These are phyloP conservation scores for Nematopogon swammerdamellus DNA, from an alignment of 2,888 invertebrate species.

Conservation along the genomic window DNA sequence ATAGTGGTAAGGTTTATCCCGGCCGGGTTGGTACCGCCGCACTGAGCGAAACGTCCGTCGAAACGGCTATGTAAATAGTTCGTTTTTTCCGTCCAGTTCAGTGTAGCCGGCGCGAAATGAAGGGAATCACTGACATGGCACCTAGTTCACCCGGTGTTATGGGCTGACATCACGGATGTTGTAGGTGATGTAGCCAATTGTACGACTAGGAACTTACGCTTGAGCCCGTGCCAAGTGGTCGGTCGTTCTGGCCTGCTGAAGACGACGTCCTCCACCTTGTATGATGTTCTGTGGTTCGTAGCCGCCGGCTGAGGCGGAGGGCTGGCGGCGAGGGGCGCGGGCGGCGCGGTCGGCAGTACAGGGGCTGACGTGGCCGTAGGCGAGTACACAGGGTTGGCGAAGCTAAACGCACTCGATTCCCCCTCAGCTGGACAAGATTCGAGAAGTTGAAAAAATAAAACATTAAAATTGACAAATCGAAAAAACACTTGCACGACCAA, in stretches of 20 bases:
- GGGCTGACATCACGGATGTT: too few species aligned
- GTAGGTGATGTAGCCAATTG: too few species aligned
- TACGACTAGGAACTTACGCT: conserved; percentile 32
- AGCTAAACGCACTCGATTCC: conserved; percentile 66
- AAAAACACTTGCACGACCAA: too few species aligned
- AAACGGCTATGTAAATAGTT: too few species aligned
- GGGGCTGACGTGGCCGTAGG: conserved; percentile 47
- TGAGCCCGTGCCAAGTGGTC: conserved; percentile 41
- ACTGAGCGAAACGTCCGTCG: too few species aligned
- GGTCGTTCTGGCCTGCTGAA: conserved; percentile 56
- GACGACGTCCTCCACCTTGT: conserved; percentile 76
- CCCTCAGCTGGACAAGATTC: conserved; percentile 36
- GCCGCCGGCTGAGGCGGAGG: conserved; percentile 26
- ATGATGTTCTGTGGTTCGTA: conserved; percentile 54
- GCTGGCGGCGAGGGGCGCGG: conserved; percentile 17
- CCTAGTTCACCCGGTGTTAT: too few species aligned
- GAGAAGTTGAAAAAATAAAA: conserved; percentile 5
- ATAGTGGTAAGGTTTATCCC: too few species aligned
- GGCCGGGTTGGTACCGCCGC: too few species aligned
- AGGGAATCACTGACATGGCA: too few species aligned
- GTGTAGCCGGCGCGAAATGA: too few species aligned
- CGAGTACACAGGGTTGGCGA: conserved; percentile 82
- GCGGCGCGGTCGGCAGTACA: conserved; percentile 20
- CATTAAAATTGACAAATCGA: neutral
- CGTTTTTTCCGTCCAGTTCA: too few species aligned